A percentile compares a stretch with the other conserved stretches of the same genome.
phyloP scores from a whole-genome alignment of 2,888 invertebrate genomes.

The Morinoia aosen region DNA sequence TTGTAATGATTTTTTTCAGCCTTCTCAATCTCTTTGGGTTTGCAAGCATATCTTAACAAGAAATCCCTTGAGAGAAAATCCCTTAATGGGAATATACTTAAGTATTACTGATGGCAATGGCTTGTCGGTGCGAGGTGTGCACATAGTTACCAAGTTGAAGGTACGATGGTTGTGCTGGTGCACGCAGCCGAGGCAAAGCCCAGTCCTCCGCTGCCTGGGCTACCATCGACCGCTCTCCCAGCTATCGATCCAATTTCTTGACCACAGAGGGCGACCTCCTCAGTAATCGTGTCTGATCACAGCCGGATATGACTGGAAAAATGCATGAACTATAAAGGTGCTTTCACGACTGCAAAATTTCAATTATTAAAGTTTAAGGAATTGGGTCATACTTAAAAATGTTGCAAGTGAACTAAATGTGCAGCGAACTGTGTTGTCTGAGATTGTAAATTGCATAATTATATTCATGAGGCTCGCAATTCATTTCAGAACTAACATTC shows the following conservation, averaged over 20 bases:
- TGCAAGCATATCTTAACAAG: neutral
- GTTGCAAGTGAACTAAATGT: too few species aligned
- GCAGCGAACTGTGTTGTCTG: too few species aligned
- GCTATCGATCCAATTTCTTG: neutral
- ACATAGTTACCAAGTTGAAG: neutral
- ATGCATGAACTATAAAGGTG: neutral
- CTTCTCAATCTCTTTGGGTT: neutral
- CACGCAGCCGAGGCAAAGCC: neutral
- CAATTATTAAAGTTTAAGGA: neutral
- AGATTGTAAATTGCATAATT: too few species aligned
- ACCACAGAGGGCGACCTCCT: neutral
- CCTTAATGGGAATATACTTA: neutral
- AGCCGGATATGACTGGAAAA: neutral
- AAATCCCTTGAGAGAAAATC: neutral
- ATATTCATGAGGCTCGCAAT: too few species aligned
- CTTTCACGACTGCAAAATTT: neutral
- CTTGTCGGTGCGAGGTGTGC: neutral
- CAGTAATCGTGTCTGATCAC: neutral
- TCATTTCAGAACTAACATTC: too few species aligned
- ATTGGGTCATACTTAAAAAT: neutral
- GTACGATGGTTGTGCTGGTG: neutral
- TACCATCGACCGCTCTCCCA: neutral
- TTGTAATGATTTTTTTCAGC: too few species aligned
- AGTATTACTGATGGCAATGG: neutral
- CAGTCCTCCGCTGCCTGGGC: neutral